Evolutionary conservation across 37 sponge, comb jelly and placozoan species (phyloP), one percentile per base, ranked within the genome.

Genomic region (Aphrocallistes beatrix): DNA sequence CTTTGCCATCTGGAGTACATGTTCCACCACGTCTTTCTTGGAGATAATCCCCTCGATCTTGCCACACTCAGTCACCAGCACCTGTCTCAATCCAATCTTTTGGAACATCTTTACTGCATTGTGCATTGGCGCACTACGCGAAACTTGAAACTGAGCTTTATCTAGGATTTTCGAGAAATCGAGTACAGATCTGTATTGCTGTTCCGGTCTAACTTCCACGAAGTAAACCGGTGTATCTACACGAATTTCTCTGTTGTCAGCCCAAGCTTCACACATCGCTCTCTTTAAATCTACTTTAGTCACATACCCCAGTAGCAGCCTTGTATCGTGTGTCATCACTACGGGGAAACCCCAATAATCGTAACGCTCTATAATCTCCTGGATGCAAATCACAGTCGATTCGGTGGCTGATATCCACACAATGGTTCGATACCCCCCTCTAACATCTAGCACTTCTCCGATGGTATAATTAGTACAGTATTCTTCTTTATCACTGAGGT

Each of bases 401-500:
- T 60, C 75, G 6, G 75, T 60, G 25, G 75, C 75, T 28, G 75
- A 60, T 21, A 60, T 60, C 75, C 75, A 60, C 8, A 60, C 75
- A 3, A 60, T 19, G 21, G 28, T 28, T 3, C 75, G 75, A 60
- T 60, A 60, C 1, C 85, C 88, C 39, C 47, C 89, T 82, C 85
- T 87, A 32, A 94, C 92, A 37, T 81, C 85, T 94, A 96, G 92
- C 75, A 99, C 92, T 19, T 99, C 93, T 51, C 88, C 88, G 0
- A 90, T 93, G 39, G 88, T 49, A 0, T 89, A 81, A 81, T 91
- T 87, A 51, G 91, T 89, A 36, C 83, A 88, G 85, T 90, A 94
- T 45, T 95, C 96, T 36, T 90, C 94, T 85, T 99, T 99, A 49
- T 93, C 94, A 89, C 94, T 94, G 87, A 99, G 82, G 86, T 92